Base-by-base conservation (phyloP, 1,140 invertebrate species). In the Hypothenemus hampei region DNA sequence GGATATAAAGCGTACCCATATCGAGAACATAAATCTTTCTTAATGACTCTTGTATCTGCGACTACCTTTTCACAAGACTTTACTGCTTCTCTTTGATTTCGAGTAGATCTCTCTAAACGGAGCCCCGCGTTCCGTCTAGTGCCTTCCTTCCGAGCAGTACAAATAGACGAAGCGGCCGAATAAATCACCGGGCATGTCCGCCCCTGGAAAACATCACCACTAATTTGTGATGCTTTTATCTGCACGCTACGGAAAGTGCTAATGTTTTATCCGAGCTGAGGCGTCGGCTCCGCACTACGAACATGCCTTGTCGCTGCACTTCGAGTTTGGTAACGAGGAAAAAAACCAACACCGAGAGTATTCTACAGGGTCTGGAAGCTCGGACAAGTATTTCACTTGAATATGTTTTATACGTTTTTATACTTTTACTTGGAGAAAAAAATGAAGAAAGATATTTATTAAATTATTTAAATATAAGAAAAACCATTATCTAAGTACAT, bases 161-260 rank as follows among this genome's bases (percentile, higher is more conserved):
- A 55, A 41, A 46, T 47, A 56, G 54, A 23, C 54, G 54, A 18
- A 56, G 37, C 39, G 48, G 47, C 20, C 20, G 11, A 16, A 57
- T 57, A 57, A 57, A 57, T 57, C 55, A 57, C 29, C 24, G 24
- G 19, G 20, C 47, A 18, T 26, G 55, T 57, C 55, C 55, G 55
- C 55, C 55, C 55, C 46, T 57, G 46, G 47, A 51, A 57, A 51
- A 39, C 55, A 57, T 57, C 60, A 39, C 44, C 53, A 46, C 63
- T 66, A 66, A 66, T 66, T 66, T 65, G 61, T 64, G 61, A 64
- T 66, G 62, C 63, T 64, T 66, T 65, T 65, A 66, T 63, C 65
- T 59, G 59, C 65, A 60, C 49, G 45, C 58, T 31, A 47, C 58
- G 58, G 59, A 60, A 66, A 66, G 61, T 66, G 63, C 63, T 64